A percentile compares a stretch with the other conserved stretches of the same genome.
Conservation (phyloP, 2,888 invertebrate genomes). For the Rhagophthalmus giganteus region DNA sequence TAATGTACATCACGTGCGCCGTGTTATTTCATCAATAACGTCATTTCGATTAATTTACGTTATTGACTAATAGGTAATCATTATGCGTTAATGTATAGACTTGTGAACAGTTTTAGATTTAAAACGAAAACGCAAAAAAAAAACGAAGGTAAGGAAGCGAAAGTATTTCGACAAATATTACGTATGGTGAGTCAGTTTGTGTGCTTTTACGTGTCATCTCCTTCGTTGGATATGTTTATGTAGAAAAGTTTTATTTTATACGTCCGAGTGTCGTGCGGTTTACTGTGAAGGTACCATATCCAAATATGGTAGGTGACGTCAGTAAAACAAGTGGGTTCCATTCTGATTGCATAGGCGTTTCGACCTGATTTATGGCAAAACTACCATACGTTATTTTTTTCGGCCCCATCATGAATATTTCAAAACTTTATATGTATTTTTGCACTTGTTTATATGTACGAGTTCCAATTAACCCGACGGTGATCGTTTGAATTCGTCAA, state of each 20-base stretch:
- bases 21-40: too few species aligned
- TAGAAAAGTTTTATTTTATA: constrained; percentile 9
- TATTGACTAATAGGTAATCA: too few species aligned
- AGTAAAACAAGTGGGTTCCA: constrained; percentile 36
- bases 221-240: constrained; percentile 1
- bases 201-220: not conserved
- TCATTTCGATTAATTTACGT: not conserved
- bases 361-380: constrained; percentile 31
- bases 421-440: constrained; percentile 3
- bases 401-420: constrained; percentile 10
- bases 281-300: constrained; percentile 30
- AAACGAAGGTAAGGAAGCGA: not conserved
- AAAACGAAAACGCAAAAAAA: not conserved
- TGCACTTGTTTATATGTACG: not conserved
- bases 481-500: constrained; percentile 9
- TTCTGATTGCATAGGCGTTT: constrained; percentile 28
- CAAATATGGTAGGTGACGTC: constrained; percentile 41
- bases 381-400: constrained; percentile 29
- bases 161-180: not conserved
- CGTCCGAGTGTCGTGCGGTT: constrained; percentile 24
- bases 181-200: too few species aligned
- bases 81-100: too few species aligned
- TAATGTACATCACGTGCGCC: too few species aligned
- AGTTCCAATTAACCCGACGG: constrained; percentile 19
- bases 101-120: too few species aligned